Base-by-base conservation (phyloP, 2,888 invertebrate genomes). In the Nebria brevicollis region DNA sequence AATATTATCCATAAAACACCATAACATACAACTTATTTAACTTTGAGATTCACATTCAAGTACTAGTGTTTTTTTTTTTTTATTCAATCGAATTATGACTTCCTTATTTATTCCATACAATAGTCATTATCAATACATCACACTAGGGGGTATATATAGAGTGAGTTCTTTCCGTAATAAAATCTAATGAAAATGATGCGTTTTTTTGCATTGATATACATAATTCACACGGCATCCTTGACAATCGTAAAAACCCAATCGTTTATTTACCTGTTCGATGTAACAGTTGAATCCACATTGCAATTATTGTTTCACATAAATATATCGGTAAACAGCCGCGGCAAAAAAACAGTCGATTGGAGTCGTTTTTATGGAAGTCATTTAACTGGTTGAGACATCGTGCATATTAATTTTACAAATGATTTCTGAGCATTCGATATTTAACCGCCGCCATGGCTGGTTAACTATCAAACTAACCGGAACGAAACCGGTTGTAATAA, bases 321-420 rank as follows among this genome's bases (percentile, higher is more conserved):
- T 70, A 70, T 70, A 34, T 54, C 26, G 70, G 70, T 70, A 70
- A 70, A 70, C 70, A 26, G 13, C 26, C 25, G 15, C 7, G 13
- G 26, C 34, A 25, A 70, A 70, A 13, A 25, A 4, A 5, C 0
- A 20, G 20, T 20, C 20, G 11, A 70, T 34, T 25, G 70, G 25
- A 70, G 54, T 26, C 6, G 70, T 70, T 70, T 26, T 70, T 70
- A 34, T 25, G 74, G 65, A 65, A 66, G 74, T 70, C 77, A 77
- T 77, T 72, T 77, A 77, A 72, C 72, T 72, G 77, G 54, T 72
- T 72, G 34, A 73, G 73, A 65, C 73, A 73, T 72, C 66, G 34
- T 78, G 74, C 79, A 79, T 79, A 79, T 79, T 79, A 79, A 79
- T 79, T 79, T 79, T 54, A 74, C 68, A 79, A 74, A 74, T 74